A percentile compares a stretch with the other conserved stretches of the same genome.
Conservation (phyloP, 2,888 invertebrate genomes). For the Drosophila paramelanica region DNA sequence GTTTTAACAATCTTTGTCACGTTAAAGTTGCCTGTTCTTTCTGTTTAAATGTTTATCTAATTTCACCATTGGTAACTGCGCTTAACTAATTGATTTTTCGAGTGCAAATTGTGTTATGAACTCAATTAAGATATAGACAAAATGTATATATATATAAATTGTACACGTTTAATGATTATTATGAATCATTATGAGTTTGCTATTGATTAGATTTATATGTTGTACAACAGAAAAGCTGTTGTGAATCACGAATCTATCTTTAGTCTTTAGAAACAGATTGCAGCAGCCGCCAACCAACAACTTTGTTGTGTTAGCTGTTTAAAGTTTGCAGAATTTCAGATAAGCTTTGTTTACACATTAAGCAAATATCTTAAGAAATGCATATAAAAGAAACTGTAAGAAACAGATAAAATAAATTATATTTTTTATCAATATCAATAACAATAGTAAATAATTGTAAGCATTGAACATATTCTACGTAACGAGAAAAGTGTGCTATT, state of each 20-base stretch:
- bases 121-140: conserved; percentile 45
- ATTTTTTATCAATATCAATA: neutral
- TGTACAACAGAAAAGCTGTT: neutral
- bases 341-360: neutral
- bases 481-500: too few species aligned
- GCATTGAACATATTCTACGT: too few species aligned
- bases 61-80: conserved; percentile 25
- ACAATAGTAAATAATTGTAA: too few species aligned
- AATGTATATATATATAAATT: neutral
- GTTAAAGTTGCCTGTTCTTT: neutral
- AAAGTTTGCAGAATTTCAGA: neutral
- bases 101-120: conserved; percentile 44
- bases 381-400: neutral
- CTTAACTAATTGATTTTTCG: conserved; percentile 52
- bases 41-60: neutral
- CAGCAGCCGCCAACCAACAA: too few species aligned
- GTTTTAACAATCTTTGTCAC: neutral
- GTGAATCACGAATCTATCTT: conserved; percentile 18
- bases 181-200: conserved; percentile 30
- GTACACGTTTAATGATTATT: neutral
- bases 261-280: too few species aligned
- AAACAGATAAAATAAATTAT: neutral
- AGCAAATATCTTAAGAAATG: neutral
- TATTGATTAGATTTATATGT: conserved; percentile 32
- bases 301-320: neutral